Conservation (phyloP, 1,140 invertebrate genomes). For the Asobara japonica region DNA sequence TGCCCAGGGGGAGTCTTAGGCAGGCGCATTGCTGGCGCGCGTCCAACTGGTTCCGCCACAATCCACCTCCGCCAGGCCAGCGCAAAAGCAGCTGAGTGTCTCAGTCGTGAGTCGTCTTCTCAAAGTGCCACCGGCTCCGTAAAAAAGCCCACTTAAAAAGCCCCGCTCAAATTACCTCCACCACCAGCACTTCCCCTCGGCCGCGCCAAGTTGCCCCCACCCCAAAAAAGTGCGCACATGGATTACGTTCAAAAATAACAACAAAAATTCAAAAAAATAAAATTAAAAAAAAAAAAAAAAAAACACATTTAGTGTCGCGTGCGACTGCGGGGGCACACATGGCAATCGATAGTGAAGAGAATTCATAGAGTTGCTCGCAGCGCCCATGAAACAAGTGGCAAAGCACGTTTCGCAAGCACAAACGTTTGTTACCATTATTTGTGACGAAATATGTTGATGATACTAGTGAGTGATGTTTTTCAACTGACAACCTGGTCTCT, state of each 20-base stretch:
- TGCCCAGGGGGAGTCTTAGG: conserved; percentile 40
- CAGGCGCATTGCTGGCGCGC: conserved; percentile 62
- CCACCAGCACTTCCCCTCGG: no score
- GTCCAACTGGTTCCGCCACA: conserved; percentile 58
- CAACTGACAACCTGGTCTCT: conserved; percentile 36
- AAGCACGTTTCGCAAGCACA: conserved; percentile 45
- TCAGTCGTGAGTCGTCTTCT: conserved; percentile 29
- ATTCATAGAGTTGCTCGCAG: conserved; percentile 46
- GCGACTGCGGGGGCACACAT: conserved; percentile 39
- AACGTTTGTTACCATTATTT: conserved; percentile 34
- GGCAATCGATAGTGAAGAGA: conserved; percentile 54
- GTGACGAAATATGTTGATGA: conserved; percentile 42
- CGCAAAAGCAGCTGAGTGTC: conserved; percentile 40
- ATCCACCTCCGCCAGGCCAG: conserved; percentile 43
- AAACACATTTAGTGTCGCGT: conserved; percentile 5
- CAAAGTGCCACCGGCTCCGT: background rate
- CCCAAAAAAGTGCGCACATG: background rate
- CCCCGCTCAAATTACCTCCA: background rate
- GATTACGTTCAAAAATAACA: background rate
- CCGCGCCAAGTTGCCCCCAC: no score
- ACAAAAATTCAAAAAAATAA: background rate
- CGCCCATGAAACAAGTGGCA: conserved; percentile 55
- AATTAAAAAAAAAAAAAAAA: background rate
- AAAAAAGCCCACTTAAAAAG: background rate
- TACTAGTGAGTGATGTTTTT: conserved; percentile 44